Evolutionary conservation across 2,888 invertebrate genomes (phyloP).

Genomic region (Aphidoletes aphidimyza): DNA sequence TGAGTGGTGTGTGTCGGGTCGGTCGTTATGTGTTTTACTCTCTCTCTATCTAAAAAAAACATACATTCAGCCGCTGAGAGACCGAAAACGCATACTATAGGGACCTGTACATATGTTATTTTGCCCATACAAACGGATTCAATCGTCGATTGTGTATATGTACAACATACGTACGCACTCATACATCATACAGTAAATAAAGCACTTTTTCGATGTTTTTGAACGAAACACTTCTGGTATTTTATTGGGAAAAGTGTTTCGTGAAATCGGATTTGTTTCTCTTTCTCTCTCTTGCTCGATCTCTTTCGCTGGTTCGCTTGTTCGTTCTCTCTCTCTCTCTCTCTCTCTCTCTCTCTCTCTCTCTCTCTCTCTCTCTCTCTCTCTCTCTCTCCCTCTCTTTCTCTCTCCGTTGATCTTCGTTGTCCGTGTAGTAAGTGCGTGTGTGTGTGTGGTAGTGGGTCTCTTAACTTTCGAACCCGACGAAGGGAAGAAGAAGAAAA

Average conservation of each 20-base stretch:
- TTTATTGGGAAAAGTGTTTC: slow-evolving; percentile 23
- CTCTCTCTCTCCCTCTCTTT: too few species aligned
- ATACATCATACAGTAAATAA: slow-evolving; percentile 17
- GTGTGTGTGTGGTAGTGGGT: slow-evolving; percentile 43
- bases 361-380: too few species aligned
- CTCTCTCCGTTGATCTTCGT: too few species aligned
- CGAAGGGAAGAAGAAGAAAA: slow-evolving; percentile 47
- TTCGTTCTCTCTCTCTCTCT: too few species aligned
- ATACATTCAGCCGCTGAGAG: background rate
- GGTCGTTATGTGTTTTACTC: background rate
- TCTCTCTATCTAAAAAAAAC: background rate
- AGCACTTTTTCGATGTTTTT: slow-evolving; percentile 1
- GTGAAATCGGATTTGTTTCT: background rate
- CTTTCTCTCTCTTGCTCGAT: too few species aligned
- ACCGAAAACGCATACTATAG: slow-evolving; percentile 21
- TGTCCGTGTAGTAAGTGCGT: too few species aligned
- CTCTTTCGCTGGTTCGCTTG: too few species aligned
- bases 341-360: too few species aligned
- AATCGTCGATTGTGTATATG: background rate
- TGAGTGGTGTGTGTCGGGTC: background rate
- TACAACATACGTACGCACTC: slow-evolving; percentile 5
- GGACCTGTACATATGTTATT: slow-evolving; percentile 9
- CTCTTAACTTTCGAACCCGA: slow-evolving; percentile 43
- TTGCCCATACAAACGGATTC: slow-evolving; percentile 18
- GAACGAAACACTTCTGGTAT: background rate